A percentile compares a stretch with the other conserved stretches of the same genome.
Evolutionary conservation across 1,140 invertebrate genomes (phyloP).

Genomic region (Eurosta solidaginis): DNA sequence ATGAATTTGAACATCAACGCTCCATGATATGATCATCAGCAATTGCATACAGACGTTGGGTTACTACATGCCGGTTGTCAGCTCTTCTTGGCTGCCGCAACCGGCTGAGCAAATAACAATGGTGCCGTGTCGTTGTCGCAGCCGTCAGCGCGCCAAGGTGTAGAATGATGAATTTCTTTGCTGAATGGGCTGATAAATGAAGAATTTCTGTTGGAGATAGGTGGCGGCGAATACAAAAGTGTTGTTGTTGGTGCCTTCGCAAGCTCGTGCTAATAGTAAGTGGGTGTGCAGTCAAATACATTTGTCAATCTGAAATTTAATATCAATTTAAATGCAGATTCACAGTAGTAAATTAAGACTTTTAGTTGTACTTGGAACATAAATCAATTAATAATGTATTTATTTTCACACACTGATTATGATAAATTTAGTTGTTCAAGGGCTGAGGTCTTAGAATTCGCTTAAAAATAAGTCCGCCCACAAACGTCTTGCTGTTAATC

Average conservation of each 20-base stretch:
- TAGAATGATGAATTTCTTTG: constrained; percentile 27
- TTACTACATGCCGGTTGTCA: not conserved
- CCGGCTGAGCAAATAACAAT: not conserved
- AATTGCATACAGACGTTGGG: not conserved
- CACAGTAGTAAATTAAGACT: not conserved
- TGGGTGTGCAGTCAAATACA: not conserved
- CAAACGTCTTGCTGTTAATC: not conserved
- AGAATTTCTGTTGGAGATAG: constrained; percentile 5
- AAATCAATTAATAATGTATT: not conserved
- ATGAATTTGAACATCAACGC: not conserved
- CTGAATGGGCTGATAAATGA: constrained; percentile 16
- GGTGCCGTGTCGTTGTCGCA: not conserved
- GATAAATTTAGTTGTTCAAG: no score
- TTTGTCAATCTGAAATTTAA: constrained; percentile 21
- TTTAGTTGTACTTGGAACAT: not conserved
- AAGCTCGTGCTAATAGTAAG: not conserved
- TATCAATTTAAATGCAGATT: constrained; percentile 18
- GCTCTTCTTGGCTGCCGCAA: not conserved
- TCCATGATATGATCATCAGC: not conserved
- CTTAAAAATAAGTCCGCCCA: no score
- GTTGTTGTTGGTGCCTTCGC: not conserved
- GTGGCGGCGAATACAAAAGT: not conserved
- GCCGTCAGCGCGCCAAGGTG: constrained; percentile 20
- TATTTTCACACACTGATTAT: not conserved
- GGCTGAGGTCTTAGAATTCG: no score